Base-by-base conservation (phyloP, 2,888 invertebrate species). In the Pandemis cinnamomeana region DNA sequence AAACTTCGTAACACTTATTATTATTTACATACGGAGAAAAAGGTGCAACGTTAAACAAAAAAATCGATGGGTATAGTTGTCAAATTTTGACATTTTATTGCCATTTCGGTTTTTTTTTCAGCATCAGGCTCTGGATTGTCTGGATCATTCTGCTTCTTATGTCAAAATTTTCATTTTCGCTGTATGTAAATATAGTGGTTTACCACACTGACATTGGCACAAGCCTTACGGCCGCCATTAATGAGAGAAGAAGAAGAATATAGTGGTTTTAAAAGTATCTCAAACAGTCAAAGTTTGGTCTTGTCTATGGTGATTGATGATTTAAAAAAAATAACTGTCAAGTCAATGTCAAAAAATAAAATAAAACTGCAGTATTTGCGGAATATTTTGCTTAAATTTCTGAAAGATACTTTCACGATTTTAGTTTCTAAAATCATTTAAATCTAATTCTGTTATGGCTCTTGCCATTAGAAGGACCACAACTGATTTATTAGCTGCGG, bases 401-500 rank as follows among this genome's bases (percentile, higher is more conserved):
- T 27, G 58, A 15, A 64, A 13, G n/a, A 42, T 51, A 36, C 13
- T 6, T 51, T 6, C 46, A 11, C 10, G 46, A 20, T 67, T 42
- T 10, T 53, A 3, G 7, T 53, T 15, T 0, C 13, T 15, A 42
- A 36, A 55, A 44, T 4, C 7, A 5, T 48, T 51, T 51, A 11
- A n/a, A 71, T 55, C 7, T 20, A n/a, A 53, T 15, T 67, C 36
- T n/a, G 51, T 13, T 75, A 93, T 93, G 93, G 86, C 92, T 62
- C 77, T 91, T 80, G 85, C 84, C 67, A 80, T 91, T 69, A 83
- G 89, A 63, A 90, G 89, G 80, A 81, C 86, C 0, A 68, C 78
- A 11, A 77, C 79, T 53, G 87, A 87, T 42, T 77, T 89, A 68
- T 77, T 91, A 62, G 80, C 82, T 60, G 81, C 83, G 41, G 83